These are phyloP conservation scores for Pachyrhynchus sulphureomaculatus DNA, from an alignment of 1,140 invertebrate genomes.

Conservation along the genomic window DNA sequence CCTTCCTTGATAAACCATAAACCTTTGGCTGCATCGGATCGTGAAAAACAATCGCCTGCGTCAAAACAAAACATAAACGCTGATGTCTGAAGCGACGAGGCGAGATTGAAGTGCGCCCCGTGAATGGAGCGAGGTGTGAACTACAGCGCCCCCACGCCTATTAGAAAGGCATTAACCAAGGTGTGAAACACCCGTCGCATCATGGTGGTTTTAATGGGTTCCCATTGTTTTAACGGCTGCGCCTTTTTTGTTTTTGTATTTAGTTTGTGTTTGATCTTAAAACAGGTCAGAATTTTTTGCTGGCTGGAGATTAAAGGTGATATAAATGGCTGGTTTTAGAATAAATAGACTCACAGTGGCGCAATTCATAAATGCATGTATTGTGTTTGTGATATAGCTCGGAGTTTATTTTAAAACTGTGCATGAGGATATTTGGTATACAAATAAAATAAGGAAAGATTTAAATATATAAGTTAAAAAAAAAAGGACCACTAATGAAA, in stretches of 20 bases:
- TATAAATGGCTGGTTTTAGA: background rate
- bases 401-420: no score
- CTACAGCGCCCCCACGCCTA: conserved; percentile 29
- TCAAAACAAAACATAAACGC: conserved; percentile 5
- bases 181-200: conserved; percentile 32
- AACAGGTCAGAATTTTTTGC: conserved; percentile 12
- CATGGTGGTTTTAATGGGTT: conserved; percentile 32
- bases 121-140: conserved; percentile 32
- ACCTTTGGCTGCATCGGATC: background rate
- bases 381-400: no score
- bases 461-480: no score
- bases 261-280: conserved; percentile 6
- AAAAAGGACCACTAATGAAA: no score
- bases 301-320: background rate
- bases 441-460: no score
- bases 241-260: conserved; percentile 17
- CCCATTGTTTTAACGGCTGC: conserved; percentile 29
- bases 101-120: conserved; percentile 26
- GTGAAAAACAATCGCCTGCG: conserved; percentile 15
- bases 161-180: conserved; percentile 35
- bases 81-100: background rate
- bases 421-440: no score
- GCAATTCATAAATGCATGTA: no score
- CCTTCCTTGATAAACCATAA: background rate
- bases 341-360: background rate